These are phyloP conservation scores for Danio tinwini DNA, from an alignment of 2,797 vertebrate genomes.

Conservation along the genomic window DNA sequence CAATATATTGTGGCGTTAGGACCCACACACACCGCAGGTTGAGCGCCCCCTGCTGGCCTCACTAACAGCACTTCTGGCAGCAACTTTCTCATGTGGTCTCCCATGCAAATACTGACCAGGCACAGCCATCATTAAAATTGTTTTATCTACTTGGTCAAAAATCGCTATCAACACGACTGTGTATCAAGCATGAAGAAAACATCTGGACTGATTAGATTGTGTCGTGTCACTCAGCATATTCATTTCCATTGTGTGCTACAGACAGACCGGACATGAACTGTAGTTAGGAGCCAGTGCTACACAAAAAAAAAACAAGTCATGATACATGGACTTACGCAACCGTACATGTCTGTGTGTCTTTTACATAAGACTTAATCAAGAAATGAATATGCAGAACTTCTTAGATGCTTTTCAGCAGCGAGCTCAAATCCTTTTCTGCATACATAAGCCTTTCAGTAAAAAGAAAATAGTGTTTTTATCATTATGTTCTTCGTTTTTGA, in stretches of 20 bases:
- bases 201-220: not conserved
- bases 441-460: constrained; percentile 45
- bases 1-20: too few species aligned
- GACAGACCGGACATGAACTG: not conserved
- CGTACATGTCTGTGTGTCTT: not conserved
- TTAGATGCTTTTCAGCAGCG: constrained; percentile 25
- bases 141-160: not conserved
- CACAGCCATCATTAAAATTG: too few species aligned
- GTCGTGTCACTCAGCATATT: not conserved
- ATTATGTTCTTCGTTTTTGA: constrained; percentile 66
- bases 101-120: too few species aligned
- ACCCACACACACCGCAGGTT: too few species aligned
- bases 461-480: constrained; percentile 55
- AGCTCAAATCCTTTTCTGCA: constrained; percentile 23
- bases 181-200: not conserved
- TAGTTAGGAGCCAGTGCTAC: not conserved
- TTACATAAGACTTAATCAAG: constrained; percentile 37
- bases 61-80: too few species aligned
- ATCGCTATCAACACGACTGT: not conserved
- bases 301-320: not conserved
- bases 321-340: constrained; percentile 23
- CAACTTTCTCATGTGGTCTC: too few species aligned
- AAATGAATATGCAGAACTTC: constrained; percentile 45
- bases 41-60: too few species aligned
- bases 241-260: not conserved